phyloP scores from a whole-genome alignment of 2,113 vertebrate species.

The Alosa alosa region DNA sequence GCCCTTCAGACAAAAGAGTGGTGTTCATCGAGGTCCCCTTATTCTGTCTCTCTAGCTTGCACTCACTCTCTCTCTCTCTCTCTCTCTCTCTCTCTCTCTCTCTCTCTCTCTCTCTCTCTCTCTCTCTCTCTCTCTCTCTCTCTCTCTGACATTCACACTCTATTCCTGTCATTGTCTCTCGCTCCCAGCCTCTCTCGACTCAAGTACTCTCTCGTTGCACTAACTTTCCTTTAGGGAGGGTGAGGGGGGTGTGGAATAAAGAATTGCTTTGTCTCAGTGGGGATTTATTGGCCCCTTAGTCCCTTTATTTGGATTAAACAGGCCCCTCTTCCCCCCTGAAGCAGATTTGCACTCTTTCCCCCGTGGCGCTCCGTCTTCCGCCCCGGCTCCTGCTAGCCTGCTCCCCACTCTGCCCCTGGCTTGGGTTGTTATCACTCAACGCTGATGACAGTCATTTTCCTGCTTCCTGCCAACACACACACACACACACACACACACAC shows the following conservation, averaged over 20 bases:
- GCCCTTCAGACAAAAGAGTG: background rate
- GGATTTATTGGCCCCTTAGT: constrained; percentile 17
- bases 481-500: background rate
- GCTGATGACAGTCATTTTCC: constrained; percentile 63
- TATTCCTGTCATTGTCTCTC: constrained; percentile 39
- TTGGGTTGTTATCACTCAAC: constrained; percentile 38
- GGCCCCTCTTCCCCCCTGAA: constrained; percentile 30
- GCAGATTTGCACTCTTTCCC: constrained; percentile 16
- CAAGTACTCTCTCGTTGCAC: constrained; percentile 30
- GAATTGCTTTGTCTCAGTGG: background rate
- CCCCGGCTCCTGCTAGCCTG: constrained; percentile 7
- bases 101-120: background rate
- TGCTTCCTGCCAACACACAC: constrained; percentile 46
- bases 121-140: constrained; percentile 10
- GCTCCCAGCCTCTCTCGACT: constrained; percentile 40
- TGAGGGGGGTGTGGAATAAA: background rate
- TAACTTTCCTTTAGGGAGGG: background rate
- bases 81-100: constrained; percentile 14
- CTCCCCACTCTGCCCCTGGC: constrained; percentile 43
- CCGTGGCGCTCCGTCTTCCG: background rate
- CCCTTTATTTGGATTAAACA: background rate
- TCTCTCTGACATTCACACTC: background rate
- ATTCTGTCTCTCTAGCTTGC: background rate
- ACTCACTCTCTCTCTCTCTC: background rate
- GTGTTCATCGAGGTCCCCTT: background rate